Conservation (phyloP, 2,888 invertebrate species). For the Augochlorella aurata region DNA sequence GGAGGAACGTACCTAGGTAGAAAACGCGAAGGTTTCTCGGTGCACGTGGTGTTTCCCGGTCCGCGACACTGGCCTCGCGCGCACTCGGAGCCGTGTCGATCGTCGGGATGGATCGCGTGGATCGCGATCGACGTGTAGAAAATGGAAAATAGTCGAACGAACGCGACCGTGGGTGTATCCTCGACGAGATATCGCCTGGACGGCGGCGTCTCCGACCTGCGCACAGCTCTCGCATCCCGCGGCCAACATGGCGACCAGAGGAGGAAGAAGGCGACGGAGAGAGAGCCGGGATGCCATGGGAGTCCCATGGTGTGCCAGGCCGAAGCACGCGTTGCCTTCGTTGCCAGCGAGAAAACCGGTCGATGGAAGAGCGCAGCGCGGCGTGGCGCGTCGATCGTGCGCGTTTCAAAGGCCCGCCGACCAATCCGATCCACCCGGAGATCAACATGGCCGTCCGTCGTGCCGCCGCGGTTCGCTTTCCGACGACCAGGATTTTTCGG, state of each 20-base stretch:
- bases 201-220: slow-evolving; percentile 63
- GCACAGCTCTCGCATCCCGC: slow-evolving; percentile 57
- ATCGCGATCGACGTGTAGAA: slow-evolving; percentile 14
- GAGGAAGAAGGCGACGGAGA: slow-evolving; percentile 18
- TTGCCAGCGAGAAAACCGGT: slow-evolving; percentile 69
- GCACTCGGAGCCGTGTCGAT: slow-evolving; percentile 34
- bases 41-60: slow-evolving; percentile 44
- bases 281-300: slow-evolving; percentile 31
- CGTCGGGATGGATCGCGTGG: slow-evolving; percentile 29
- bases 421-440: slow-evolving; percentile 62
- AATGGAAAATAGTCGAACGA: slow-evolving; percentile 25
- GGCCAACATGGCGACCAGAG: slow-evolving; percentile 73
- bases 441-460: slow-evolving; percentile 70
- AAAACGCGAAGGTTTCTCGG: slow-evolving; percentile 28
- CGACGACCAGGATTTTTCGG: slow-evolving; percentile 44
- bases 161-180: slow-evolving; percentile 61
- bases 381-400: slow-evolving; percentile 55
- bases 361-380: slow-evolving; percentile 63
- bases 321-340: not conserved
- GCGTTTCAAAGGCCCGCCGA: slow-evolving; percentile 19
- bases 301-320: slow-evolving; percentile 5
- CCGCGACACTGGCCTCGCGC: slow-evolving; percentile 39
- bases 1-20: slow-evolving; percentile 30
- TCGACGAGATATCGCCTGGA: slow-evolving; percentile 45
- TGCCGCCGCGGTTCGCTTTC: slow-evolving; percentile 55